Evolutionary conservation across 2,888 invertebrate genomes (phyloP).

Genomic region (Drosophila prolongata): DNA sequence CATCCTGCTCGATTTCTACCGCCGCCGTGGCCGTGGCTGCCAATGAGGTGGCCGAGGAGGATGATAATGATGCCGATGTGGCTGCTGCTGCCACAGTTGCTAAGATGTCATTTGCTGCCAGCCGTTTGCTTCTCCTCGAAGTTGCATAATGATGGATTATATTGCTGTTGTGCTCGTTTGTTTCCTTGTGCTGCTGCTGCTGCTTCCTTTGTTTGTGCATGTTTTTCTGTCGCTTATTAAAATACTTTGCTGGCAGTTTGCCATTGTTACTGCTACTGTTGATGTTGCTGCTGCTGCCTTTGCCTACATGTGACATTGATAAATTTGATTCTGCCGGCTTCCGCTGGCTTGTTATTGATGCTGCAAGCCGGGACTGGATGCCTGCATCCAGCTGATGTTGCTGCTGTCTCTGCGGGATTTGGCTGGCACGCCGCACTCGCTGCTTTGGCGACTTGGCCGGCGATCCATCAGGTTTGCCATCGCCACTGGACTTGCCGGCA

Average conservation of each 20-base stretch:
- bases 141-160: constrained; percentile 80
- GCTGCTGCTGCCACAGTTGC: constrained; percentile 50
- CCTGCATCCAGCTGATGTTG: constrained; percentile 50
- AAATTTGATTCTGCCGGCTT: constrained; percentile 80
- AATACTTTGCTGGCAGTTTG: constrained; percentile 76
- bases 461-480: constrained; percentile 83
- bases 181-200: constrained; percentile 22
- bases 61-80: constrained; percentile 43
- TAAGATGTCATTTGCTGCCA: constrained; percentile 66
- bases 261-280: constrained; percentile 49
- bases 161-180: constrained; percentile 72
- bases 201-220: constrained; percentile 67
- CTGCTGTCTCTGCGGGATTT: constrained; percentile 26
- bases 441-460: constrained; percentile 62
- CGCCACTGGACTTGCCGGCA: constrained; percentile 47
- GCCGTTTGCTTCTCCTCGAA: constrained; percentile 65
- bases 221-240: constrained; percentile 81
- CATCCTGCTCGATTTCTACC: constrained; percentile 47
- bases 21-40: constrained; percentile 37
- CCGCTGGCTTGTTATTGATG: constrained; percentile 61
- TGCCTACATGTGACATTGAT: constrained; percentile 81
- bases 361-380: constrained; percentile 37
- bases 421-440: constrained; percentile 68
- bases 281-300: constrained; percentile 41
- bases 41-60: constrained; percentile 35